A percentile compares a stretch with the other conserved stretches of the same genome.
These are phyloP conservation scores for Huso huso DNA, from an alignment of 2,797 vertebrate species.

Conservation along the genomic window DNA sequence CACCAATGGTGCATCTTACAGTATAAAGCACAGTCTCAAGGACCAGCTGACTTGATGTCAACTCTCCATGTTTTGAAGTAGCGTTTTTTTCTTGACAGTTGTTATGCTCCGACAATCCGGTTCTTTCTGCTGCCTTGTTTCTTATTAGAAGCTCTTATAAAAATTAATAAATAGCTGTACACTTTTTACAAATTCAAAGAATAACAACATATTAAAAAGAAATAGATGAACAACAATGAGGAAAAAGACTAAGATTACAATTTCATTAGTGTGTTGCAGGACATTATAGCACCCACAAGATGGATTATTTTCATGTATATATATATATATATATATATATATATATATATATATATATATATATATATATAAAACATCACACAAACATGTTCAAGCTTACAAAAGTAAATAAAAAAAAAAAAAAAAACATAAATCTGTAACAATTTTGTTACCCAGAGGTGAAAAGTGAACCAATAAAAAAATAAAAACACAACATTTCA, in stretches of 20 bases:
- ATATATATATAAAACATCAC: no score
- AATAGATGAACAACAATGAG: slow-evolving; percentile 46
- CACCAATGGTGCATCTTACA: slow-evolving; percentile 55
- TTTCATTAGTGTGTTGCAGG: not conserved
- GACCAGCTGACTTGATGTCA: slow-evolving; percentile 53
- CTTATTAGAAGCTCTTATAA: slow-evolving; percentile 38
- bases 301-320: slow-evolving; percentile 18
- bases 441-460: no score
- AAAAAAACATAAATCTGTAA: no score
- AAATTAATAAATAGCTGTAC: slow-evolving; percentile 58
- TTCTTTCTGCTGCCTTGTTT: slow-evolving; percentile 22
- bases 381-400: no score
- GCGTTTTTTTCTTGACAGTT: not conserved
- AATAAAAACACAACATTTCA: slow-evolving; percentile 66
- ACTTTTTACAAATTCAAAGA: slow-evolving; percentile 60
- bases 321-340: no score
- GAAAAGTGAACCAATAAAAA: no score
- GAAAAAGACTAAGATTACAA: slow-evolving; percentile 21
- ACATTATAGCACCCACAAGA: not conserved
- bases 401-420: no score
- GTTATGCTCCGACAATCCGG: slow-evolving; percentile 28
- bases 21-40: slow-evolving; percentile 43
- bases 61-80: slow-evolving; percentile 34
- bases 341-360: no score
- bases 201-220: slow-evolving; percentile 44